These are phyloP conservation scores for Anguilla anguilla DNA, from an alignment of 2,797 vertebrate species.

Conservation along the genomic window DNA sequence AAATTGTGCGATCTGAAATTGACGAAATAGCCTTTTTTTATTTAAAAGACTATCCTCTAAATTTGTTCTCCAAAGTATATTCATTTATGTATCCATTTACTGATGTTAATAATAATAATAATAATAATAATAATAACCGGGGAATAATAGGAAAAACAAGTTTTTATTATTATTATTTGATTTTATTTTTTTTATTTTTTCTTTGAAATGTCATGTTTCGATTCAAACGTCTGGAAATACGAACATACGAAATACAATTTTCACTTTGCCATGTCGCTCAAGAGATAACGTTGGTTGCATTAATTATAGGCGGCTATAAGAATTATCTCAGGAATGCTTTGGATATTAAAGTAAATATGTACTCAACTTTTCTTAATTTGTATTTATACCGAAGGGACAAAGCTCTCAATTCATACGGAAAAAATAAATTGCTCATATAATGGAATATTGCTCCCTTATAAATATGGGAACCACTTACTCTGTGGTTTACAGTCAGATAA, in stretches of 20 bases:
- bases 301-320: neutral
- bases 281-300: neutral
- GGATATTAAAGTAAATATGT: neutral
- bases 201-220: neutral
- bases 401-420: neutral
- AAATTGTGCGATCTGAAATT: neutral
- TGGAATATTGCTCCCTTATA: neutral
- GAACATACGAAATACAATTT: neutral
- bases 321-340: neutral
- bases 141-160: neutral
- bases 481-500: neutral
- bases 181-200: neutral
- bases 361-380: neutral
- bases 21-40: neutral
- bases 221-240: neutral
- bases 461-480: neutral
- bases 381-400: neutral
- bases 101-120: neutral
- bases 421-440: neutral
- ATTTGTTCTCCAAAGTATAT: neutral
- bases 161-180: neutral
- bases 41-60: neutral
- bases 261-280: neutral
- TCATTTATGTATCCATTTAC: neutral
- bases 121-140: neutral